Evolutionary conservation across 2,113 vertebrate genomes (phyloP).

Genomic region (Python bivittatus): DNA sequence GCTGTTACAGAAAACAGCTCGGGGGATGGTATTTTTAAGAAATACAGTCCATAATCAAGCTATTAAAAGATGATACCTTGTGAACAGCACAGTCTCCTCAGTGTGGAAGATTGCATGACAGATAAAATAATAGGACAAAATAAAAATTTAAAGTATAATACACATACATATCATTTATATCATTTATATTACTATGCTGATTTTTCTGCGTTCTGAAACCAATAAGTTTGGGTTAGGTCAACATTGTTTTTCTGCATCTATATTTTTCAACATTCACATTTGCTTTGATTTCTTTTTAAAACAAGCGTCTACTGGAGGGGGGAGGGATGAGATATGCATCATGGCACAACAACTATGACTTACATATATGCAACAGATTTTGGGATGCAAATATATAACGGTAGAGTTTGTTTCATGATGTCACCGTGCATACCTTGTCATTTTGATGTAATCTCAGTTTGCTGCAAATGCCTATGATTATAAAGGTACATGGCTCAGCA

Average conservation of each 20-base stretch:
- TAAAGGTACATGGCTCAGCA: slow-evolving; percentile 19
- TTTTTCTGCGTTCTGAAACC: slow-evolving; percentile 33
- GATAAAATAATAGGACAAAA: neutral
- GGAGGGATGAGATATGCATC: neutral
- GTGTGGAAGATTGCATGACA: slow-evolving; percentile 13
- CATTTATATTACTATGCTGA: neutral
- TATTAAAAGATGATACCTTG: slow-evolving; percentile 45
- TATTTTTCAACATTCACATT: neutral
- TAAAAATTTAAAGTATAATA: neutral
- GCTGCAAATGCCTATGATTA: neutral
- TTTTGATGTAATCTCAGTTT: neutral
- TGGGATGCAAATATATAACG: neutral
- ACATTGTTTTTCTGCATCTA: slow-evolving; percentile 37
- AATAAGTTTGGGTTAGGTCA: slow-evolving; percentile 42
- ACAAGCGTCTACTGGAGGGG: neutral
- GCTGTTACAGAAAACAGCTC: slow-evolving; percentile 43
- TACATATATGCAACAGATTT: neutral
- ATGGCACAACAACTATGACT: neutral
- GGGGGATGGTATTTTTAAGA: slow-evolving; percentile 53
- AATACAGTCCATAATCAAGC: slow-evolving; percentile 47
- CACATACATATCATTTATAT: neutral
- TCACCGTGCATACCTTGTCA: neutral
- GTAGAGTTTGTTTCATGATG: neutral
- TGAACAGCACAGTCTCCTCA: slow-evolving; percentile 44
- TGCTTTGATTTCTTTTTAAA: neutral